Conservation (phyloP, 2,113 vertebrate species). For the Mohoua ochrocephala region DNA sequence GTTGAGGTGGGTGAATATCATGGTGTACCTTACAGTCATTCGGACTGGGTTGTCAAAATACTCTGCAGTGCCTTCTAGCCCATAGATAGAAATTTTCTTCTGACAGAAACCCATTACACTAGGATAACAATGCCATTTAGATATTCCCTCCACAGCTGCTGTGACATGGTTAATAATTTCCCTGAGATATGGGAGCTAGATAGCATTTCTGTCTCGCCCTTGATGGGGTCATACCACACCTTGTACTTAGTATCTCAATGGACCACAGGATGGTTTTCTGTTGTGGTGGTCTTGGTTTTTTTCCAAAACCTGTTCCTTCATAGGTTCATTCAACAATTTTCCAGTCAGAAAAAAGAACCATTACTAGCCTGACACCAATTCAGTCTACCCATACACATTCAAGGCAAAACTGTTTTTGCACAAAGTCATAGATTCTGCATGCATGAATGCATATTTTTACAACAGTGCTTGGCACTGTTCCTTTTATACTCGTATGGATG, state of each 20-base stretch:
- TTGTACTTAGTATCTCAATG: background rate
- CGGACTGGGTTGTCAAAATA: background rate
- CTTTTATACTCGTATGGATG: background rate
- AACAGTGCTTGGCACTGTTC: background rate
- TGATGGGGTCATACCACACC: background rate
- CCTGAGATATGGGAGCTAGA: background rate
- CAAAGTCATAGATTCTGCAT: background rate
- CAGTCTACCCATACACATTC: background rate
- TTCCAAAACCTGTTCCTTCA: background rate
- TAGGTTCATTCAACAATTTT: background rate
- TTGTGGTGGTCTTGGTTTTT: background rate
- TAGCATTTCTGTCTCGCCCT: background rate
- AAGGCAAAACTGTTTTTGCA: background rate
- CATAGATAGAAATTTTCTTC: background rate
- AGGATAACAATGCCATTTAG: background rate
- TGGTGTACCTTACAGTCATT: background rate
- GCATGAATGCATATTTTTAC: background rate
- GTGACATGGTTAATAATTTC: background rate
- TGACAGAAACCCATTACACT: background rate
- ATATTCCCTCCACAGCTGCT: background rate
- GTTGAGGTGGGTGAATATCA: background rate
- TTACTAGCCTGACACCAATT: background rate
- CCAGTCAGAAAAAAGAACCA: accelerated
- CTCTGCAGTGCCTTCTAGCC: background rate
- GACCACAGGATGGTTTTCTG: background rate